Evolutionary conservation across 2,888 invertebrate genomes (phyloP).

Genomic region (Leptopilina syphax): DNA sequence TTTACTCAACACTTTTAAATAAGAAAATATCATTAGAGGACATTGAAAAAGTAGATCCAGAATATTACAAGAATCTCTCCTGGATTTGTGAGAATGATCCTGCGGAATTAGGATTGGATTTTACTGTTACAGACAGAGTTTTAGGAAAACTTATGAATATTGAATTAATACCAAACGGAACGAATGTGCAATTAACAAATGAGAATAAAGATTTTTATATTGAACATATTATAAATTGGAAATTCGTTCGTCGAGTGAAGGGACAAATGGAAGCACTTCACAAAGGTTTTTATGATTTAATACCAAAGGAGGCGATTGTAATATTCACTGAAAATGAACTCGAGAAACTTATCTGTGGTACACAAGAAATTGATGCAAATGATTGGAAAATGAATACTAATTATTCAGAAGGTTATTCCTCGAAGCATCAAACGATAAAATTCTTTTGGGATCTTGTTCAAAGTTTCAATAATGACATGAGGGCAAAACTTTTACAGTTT

Average conservation of each 20-base stretch:
- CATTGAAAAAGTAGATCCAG: slow-evolving; percentile 99
- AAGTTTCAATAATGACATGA: slow-evolving; percentile 98
- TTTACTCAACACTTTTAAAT: slow-evolving; percentile 99
- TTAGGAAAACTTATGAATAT: slow-evolving; percentile 96
- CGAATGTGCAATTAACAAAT: slow-evolving; percentile 92
- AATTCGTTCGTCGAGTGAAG: slow-evolving; percentile 97
- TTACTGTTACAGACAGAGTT: slow-evolving; percentile 97
- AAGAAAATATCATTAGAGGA: slow-evolving; percentile 96
- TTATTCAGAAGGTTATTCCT: slow-evolving; percentile 98
- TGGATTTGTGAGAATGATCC: slow-evolving; percentile 99
- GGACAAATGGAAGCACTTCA: slow-evolving; percentile 98
- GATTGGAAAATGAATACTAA: slow-evolving; percentile 98
- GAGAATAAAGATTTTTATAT: slow-evolving; percentile 99
- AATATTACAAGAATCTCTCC: slow-evolving; percentile 97
- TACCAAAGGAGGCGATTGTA: slow-evolving; percentile 93
- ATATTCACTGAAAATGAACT: slow-evolving; percentile 99
- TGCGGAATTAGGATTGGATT: slow-evolving; percentile 94
- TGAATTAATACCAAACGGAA: slow-evolving; percentile 94
- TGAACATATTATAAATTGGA: slow-evolving; percentile 97
- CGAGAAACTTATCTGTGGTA: slow-evolving; percentile 98
- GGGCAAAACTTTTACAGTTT: slow-evolving; percentile 96
- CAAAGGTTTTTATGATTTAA: slow-evolving; percentile 95
- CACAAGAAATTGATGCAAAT: slow-evolving; percentile 98
- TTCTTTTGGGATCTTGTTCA: slow-evolving; percentile 99
- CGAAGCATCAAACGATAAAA: slow-evolving; percentile 97